Evolutionary conservation across 1,140 invertebrate species (phyloP), one percentile per base, ranked within the genome.

Genomic region (Ceratina calcarata): DNA sequence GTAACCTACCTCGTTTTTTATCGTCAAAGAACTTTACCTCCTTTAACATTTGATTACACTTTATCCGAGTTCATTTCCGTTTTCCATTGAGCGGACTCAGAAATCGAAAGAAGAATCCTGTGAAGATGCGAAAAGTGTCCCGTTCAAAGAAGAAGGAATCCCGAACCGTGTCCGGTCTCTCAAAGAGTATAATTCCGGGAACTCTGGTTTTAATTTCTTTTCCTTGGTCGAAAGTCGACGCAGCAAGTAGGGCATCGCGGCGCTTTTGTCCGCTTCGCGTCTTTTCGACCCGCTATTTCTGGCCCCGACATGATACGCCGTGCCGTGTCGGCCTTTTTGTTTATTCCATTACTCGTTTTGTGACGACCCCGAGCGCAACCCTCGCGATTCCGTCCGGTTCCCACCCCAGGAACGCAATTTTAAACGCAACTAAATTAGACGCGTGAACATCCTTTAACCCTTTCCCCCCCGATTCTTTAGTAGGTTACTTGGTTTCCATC

Each of bases 161-260:
- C 10, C 37, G 37, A 45, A 45, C 37, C 37, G 10, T 45, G 37
- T 45, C 37, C 37, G 37, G 20, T 22, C 20, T 60, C 20, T 60
- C 8, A 62, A 32, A 32, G 4, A 16, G 3, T 32, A 27, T 57
- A 49, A 22, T 68, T 68, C 22, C 22, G 16, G 13, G 16, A 27
- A 68, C 16, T 53, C 20, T 57, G 16, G 16, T 12, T 60, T 60
- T 0, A 22, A 22, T 69, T 55, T 57, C 55, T 57, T 24, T 55
- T 69, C 51, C 12, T n/a, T 1, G 12, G 20, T 57, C 0, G 18
- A n/a, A n/a, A 18, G 55, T 55, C 20, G 22, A 51, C 57, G 37
- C 45, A 58, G 15, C 74, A 77, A 77, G 65, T 77, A 76, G 73
- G 73, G 53, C 73, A 67, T 58, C 37, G 32, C 51, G 64, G 20